Conservation (phyloP, 2,797 vertebrate genomes). For the Agapornis canus region DNA sequence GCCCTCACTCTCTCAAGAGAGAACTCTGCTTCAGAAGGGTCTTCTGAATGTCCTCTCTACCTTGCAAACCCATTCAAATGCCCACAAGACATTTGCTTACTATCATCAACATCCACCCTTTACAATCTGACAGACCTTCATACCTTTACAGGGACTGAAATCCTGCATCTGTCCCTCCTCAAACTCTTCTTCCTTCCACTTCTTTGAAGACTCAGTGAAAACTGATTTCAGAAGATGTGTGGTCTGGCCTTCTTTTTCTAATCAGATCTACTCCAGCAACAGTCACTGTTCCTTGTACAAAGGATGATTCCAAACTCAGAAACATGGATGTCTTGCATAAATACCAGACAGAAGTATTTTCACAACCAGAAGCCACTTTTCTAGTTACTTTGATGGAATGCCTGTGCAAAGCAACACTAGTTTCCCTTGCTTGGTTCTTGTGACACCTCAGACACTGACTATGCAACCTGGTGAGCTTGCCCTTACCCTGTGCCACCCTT, state of each 20-base stretch:
- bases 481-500: background rate
- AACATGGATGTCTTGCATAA: background rate
- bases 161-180: background rate
- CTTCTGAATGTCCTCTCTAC: background rate
- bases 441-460: background rate
- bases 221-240: background rate
- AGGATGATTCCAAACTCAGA: background rate
- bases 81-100: background rate
- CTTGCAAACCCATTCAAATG: background rate
- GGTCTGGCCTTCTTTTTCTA: background rate
- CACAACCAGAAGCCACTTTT: background rate
- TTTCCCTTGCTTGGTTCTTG: fast-evolving
- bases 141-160: background rate
- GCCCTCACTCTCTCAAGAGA: background rate
- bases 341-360: background rate
- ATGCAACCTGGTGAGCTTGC: background rate
- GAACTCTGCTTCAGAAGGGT: background rate
- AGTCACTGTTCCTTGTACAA: background rate
- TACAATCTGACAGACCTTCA: background rate
- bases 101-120: background rate
- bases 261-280: background rate
- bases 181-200: background rate
- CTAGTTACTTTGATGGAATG: background rate
- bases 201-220: background rate
- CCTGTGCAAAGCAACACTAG: background rate